Evolutionary conservation across 2,888 invertebrate species (phyloP), one percentile per base, ranked within the genome.

Genomic region (Darwinula stevensoni): DNA sequence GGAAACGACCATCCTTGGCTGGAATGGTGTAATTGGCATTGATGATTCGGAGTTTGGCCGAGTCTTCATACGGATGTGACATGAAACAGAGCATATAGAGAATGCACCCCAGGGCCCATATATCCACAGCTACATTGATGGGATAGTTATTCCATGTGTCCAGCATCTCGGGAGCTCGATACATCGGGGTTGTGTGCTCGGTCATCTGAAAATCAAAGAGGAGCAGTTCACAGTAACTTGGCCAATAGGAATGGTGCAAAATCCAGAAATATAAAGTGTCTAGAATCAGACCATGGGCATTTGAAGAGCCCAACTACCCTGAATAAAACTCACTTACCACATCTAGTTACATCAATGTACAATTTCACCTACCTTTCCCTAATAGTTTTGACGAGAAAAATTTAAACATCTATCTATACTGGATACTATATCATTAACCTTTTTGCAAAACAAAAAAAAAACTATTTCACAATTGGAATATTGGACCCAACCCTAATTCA

Each of bases 41-140:
- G 35, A 94, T 61, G 42, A 99, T 94, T 30, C 88, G 67, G 42
- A 97, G 56, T 51, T 97, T 97, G 33, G 88, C 67, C 16, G 57
- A 59, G 54, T 97, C 97, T 47, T 91, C 88, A 51, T 84, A 97
- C 1, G 97, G 97, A 57, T 97, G 97, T 42, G 69, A 70, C 56
- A 76, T 70, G 47, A 71, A 91, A 50, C 88, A 84, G 13, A 97
- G 54, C 30, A 73, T 67, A 50, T 78, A 94, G 11, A 94, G 56
- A 39, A 97, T 66, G 52, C 97, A 97, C 4, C 97, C 97, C 11
- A 97, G 56, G 0, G 94, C 91, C 97, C 97, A 97, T 22, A 88
- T 62, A 53, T 99, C 97, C 2, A 73, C 67, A 28, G 74, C 67
- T 39, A 74, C 65, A 34, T 84, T 84, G 40, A 97, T 84, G 37